phyloP scores from a whole-genome alignment of 2,797 vertebrate genomes.

The Falco naumanni region DNA sequence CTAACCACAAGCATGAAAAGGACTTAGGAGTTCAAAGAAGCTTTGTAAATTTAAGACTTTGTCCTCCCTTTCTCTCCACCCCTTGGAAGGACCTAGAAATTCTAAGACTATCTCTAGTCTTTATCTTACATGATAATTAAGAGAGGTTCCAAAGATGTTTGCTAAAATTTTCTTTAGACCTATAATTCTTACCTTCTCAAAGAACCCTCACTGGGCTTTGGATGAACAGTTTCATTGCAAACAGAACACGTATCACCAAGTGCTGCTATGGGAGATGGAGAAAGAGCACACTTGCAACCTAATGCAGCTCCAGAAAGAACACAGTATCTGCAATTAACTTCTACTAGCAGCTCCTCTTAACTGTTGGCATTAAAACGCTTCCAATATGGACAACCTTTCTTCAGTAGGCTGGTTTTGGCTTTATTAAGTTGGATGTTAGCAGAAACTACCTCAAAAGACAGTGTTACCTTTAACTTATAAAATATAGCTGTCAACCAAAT shows the following conservation, averaged over 20 bases:
- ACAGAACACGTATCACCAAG: neutral
- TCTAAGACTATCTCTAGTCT: neutral
- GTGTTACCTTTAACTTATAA: neutral
- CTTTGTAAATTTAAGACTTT: neutral
- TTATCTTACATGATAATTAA: neutral
- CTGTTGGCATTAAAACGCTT: neutral
- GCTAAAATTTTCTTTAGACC: neutral
- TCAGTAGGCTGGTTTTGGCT: neutral
- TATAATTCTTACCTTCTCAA: neutral
- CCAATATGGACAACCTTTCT: neutral
- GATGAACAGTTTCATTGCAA: neutral
- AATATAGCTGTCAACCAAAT: neutral
- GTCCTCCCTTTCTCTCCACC: neutral
- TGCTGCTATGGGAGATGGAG: neutral
- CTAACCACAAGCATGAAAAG: neutral
- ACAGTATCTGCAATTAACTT: neutral
- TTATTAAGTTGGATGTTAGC: neutral
- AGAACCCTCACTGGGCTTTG: neutral
- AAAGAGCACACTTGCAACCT: neutral
- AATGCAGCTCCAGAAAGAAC: neutral
- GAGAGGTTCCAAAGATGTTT: neutral
- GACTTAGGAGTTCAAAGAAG: neutral
- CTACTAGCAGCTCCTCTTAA: neutral
- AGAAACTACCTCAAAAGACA: neutral
- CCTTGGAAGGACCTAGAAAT: neutral